Percentiles rank a stretch among this genome's conserved stretches.
Evolutionary conservation across 2,888 invertebrate genomes (phyloP).

Genomic region (Watsonalla cultraria): DNA sequence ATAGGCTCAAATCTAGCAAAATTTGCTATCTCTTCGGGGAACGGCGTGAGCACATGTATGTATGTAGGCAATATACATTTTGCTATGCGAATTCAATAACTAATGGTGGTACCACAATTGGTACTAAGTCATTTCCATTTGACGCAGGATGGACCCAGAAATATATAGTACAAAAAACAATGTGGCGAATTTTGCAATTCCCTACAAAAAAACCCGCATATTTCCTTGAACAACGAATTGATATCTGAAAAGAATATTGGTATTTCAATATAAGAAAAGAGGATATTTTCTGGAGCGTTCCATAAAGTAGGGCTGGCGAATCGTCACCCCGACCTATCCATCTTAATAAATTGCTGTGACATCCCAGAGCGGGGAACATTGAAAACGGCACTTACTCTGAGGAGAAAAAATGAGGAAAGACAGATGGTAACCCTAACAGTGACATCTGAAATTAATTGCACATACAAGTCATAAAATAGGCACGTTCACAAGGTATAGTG

Average conservation of each 20-base stretch:
- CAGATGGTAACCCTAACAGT: conserved; percentile 17
- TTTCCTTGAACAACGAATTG: neutral
- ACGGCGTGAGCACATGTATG: no score
- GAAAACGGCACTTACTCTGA: conserved; percentile 30
- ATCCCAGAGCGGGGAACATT: conserved; percentile 31
- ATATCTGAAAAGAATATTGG: conserved; percentile 5
- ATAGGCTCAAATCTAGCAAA: no score
- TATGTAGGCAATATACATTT: no score
- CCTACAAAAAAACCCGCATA: no score
- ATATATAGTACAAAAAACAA: no score
- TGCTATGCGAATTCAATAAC: no score
- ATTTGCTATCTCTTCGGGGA: no score
- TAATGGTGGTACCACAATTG: no score
- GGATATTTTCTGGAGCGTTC: conserved; percentile 19
- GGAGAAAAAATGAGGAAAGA: conserved; percentile 22
- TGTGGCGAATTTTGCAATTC: no score
- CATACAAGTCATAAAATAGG: neutral
- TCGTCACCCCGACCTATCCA: conserved; percentile 34
- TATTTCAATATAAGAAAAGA: conserved; percentile 18
- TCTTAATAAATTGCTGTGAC: conserved; percentile 59
- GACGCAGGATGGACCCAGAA: no score
- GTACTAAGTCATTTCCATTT: no score
- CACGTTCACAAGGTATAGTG: no score
- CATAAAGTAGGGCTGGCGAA: conserved; percentile 17
- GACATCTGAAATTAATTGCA: conserved; percentile 10